A percentile compares a stretch with the other conserved stretches of the same genome.
Evolutionary conservation across 1,140 invertebrate species (phyloP).

Genomic region (Polyergus mexicanus): DNA sequence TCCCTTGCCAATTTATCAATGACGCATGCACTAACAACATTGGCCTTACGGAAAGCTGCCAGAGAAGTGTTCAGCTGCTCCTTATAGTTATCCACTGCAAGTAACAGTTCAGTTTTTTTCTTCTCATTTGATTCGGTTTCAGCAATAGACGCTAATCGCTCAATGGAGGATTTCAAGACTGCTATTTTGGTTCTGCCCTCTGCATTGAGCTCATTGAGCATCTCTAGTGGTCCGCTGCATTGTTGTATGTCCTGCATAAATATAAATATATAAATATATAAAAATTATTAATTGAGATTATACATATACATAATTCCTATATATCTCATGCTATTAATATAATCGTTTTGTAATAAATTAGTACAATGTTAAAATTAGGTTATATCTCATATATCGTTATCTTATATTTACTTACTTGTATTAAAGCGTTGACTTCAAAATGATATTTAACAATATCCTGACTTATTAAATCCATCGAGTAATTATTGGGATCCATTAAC

Average conservation of each 20-base stretch:
- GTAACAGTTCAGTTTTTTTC: conserved; percentile 88
- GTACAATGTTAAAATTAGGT: conserved; percentile 1
- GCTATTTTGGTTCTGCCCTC: conserved; percentile 90
- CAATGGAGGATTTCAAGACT: conserved; percentile 89
- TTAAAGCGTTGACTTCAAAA: conserved; percentile 91
- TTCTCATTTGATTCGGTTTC: conserved; percentile 88
- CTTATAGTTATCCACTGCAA: conserved; percentile 90
- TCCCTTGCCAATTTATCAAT: conserved; percentile 92
- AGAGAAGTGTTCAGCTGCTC: conserved; percentile 91
- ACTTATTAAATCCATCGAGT: conserved; percentile 78
- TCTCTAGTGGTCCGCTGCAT: conserved; percentile 89
- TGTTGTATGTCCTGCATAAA: conserved; percentile 89
- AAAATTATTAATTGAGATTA: conserved; percentile 18
- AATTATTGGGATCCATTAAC: conserved; percentile 75
- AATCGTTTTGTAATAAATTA: neutral
- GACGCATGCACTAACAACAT: conserved; percentile 90
- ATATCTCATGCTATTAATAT: neutral
- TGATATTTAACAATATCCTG: conserved; percentile 91
- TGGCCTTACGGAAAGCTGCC: conserved; percentile 92
- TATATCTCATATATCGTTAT: neutral
- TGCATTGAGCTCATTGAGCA: conserved; percentile 91
- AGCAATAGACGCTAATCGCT: conserved; percentile 89
- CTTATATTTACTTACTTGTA: conserved; percentile 88
- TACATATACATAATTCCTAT: conserved; percentile 27
- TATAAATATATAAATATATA: conserved; percentile 42